phyloP scores from a whole-genome alignment of 2,888 invertebrate species.

The Carterocephalus palaemon region DNA sequence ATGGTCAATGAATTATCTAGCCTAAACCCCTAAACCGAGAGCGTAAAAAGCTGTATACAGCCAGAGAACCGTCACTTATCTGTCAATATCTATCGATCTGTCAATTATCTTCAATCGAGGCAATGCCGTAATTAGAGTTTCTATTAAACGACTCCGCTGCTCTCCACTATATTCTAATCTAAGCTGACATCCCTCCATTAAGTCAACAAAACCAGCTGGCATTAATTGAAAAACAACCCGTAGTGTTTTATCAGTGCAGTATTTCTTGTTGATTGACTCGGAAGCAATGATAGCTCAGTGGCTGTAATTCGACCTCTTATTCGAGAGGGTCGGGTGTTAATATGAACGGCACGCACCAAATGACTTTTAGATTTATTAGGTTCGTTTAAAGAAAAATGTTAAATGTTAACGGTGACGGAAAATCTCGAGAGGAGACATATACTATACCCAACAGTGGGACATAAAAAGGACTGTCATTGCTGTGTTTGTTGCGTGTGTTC shows the following conservation, averaged over 20 bases:
- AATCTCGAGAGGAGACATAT: too few relatives aligned
- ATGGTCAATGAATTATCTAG: conserved; percentile 18
- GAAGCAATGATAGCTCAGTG: too few relatives aligned
- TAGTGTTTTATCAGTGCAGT: conserved; percentile 11
- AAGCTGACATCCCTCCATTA: conserved; percentile 24
- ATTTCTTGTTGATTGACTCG: conserved; percentile 14
- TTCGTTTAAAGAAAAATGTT: too few relatives aligned
- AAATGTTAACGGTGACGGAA: too few relatives aligned
- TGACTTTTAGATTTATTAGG: too few relatives aligned
- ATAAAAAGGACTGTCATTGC: too few relatives aligned
- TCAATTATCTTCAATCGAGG: conserved; percentile 43
- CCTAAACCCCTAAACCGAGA: too few relatives aligned
- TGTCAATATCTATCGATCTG: conserved; percentile 35
- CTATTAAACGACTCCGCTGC: conserved; percentile 30
- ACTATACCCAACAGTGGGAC: too few relatives aligned
- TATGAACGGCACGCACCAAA: too few relatives aligned
- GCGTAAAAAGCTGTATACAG: conserved; percentile 34
- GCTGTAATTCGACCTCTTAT: too few relatives aligned
- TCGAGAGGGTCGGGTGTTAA: too few relatives aligned
- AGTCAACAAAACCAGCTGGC: conserved; percentile 25
- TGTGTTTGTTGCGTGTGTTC: too few relatives aligned
- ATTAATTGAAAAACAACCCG: conserved; percentile 24
- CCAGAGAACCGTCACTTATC: conserved; percentile 37
- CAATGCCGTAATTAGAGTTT: conserved; percentile 36
- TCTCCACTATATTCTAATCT: conserved; percentile 24